Evolutionary conservation across 2,113 vertebrate genomes (phyloP), one percentile per base, ranked within the genome.

Genomic region (Panthera uncia): DNA sequence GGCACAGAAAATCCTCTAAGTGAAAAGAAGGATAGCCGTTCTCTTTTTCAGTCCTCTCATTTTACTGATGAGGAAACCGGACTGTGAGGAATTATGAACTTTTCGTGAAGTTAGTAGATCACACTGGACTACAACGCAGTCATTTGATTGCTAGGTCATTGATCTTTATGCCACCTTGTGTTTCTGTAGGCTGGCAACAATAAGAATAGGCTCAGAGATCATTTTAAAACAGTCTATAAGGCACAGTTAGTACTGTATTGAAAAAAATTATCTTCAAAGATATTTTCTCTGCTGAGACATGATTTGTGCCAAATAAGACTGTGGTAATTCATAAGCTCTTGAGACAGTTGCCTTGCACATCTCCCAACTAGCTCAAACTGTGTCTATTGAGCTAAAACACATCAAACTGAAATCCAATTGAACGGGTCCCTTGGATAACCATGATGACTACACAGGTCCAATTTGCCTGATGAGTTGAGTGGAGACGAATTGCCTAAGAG

Each of bases 331-430:
- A 80, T 33, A 74, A 45, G n/a, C 66, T 91, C 71, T 91, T 95
- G 50, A 96, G 83, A 86, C 92, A 94, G 83, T 94, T 94, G 65
- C 50, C 48, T 69, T 68, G n/a, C 74, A 50, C 41, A 82, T 82
- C 52, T 94, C 66, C 78, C 93, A 94, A 81, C 82, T 48, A 89
- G 91, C 78, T 94, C 86, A 83, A 91, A 91, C 68, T 86, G 19
- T 95, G 33, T 92, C 91, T 97, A 13, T 45, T 94, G 87, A 93
- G 38, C 69, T 95, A 91, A 97, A 96, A 36, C 80, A 92, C 38
- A 88, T 96, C 80, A 78, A 91, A 82, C 50, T 91, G 82, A 93
- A 96, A 95, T 95, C 68, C 61, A 69, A 1, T 82, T 82, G 48
- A 86, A 76, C 57, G 21, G n/a, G 48, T 73, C 69, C 63, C 31